A percentile compares a stretch with the other conserved stretches of the same genome.
Conservation (phyloP, 2,113 vertebrate genomes). For the Xyrauchen texanus region DNA sequence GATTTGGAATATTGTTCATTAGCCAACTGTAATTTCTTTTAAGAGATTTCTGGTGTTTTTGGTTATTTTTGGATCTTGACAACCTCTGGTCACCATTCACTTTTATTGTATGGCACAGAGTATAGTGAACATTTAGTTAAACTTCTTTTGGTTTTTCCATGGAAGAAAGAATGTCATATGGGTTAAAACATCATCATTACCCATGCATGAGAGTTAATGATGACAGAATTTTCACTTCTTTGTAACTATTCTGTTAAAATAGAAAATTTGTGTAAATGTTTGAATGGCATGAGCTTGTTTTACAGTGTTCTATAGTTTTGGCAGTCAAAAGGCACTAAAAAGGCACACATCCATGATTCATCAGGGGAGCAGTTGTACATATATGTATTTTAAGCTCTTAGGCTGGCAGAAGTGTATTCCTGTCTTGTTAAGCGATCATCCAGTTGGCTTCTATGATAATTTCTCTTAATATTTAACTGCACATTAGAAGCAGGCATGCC, state of each 20-base stretch:
- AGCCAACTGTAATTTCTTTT: no score
- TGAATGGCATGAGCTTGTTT: background rate
- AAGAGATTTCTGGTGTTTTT: no score
- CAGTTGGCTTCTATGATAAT: constrained; percentile 34
- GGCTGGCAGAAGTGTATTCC: constrained; percentile 3
- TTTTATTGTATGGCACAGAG: no score
- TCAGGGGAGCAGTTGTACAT: background rate
- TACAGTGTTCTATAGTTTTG: background rate
- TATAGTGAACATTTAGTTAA: no score
- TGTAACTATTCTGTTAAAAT: background rate
- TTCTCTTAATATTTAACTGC: constrained; percentile 56
- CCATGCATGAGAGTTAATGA: no score
- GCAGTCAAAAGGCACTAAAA: constrained; percentile 7
- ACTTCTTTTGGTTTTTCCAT: no score
- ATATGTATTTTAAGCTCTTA: constrained; percentile 34
- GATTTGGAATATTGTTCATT: no score
- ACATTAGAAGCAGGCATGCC: constrained; percentile 19
- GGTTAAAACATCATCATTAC: no score
- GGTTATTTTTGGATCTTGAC: no score
- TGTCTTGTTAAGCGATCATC: constrained; percentile 53
- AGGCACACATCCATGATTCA: constrained; percentile 8
- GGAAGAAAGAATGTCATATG: no score
- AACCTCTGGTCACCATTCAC: no score
- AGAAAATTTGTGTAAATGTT: background rate
- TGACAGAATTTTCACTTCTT: no score